Base-by-base conservation (phyloP, 2,888 invertebrate genomes). In the Drosophila tanythrix region DNA sequence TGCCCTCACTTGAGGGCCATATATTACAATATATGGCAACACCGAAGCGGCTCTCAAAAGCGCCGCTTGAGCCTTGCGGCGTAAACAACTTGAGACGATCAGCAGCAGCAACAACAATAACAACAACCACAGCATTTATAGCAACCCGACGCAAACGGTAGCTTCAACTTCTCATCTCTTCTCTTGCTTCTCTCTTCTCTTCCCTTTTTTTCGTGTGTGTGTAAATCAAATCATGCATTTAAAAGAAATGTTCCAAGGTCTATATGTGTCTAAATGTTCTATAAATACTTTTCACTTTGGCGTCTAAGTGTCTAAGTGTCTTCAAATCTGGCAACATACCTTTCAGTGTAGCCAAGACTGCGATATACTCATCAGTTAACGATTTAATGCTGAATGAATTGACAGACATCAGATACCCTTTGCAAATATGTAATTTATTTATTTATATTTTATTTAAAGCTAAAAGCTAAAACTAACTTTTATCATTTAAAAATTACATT, bases 1-100 rank as follows among this genome's bases (percentile, higher is more conserved):
- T 83, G 88, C 81, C 73, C 84, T 80, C 82, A 83, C 83, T 84
- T 55, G 81, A 82, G 88, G 85, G 79, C 88, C 85, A 38, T 56
- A 7, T 21, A 80, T 82, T 84, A 81, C 82, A 82, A 70, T 58
- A 69, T 57, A 56, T 61, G 65, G 53, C 59, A 63, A 38, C 60
- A 27, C 60, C n/a, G 52, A 69, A 72, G 51, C 46, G 52, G 63
- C 51, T 40, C 67, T 68, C 29, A 73, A 65, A 70, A 74, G 62
- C 66, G 70, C 65, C 58, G 75, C 74, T 38, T 27, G 33, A 52
- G 58, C 66, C 57, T 50, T 27, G 52, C 11, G 52, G 59, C 67
- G 56, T 60, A 60, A 74, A 74, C 70, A 77, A 67, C 70, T 77
- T 68, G 71, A 78, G 75, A 68, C 75, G 25, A 36, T 61, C 61